Conservation (phyloP, 2,888 invertebrate species). For the Nesidiocoris tenuis region DNA sequence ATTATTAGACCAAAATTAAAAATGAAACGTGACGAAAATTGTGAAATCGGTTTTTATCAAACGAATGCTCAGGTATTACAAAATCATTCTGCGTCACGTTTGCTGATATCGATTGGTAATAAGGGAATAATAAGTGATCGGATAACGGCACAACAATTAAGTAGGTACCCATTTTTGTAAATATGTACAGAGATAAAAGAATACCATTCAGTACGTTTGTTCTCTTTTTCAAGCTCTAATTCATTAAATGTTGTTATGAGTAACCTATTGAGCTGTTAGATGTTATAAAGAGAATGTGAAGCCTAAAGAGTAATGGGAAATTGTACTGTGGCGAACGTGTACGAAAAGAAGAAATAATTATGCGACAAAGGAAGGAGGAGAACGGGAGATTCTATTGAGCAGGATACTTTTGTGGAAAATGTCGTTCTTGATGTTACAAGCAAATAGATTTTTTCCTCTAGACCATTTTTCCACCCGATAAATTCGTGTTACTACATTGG, state of each 20-base stretch:
- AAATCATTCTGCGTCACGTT: conserved; percentile 41
- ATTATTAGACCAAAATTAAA: too few relatives aligned
- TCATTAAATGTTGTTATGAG: conserved; percentile 30
- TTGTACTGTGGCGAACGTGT: conserved; percentile 12
- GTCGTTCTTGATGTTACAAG: conserved; percentile 20
- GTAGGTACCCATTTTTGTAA: conserved; percentile 45
- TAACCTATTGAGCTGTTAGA: conserved; percentile 35
- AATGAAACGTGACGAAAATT: conserved; percentile 32
- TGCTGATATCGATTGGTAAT: conserved; percentile 39
- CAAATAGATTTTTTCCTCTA: neutral
- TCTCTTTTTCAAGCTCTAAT: conserved; percentile 33
- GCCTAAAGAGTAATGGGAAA: conserved; percentile 16
- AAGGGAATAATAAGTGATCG: conserved; percentile 41
- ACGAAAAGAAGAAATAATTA: conserved; percentile 15
- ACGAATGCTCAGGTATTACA: conserved; percentile 47
- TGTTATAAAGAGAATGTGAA: conserved; percentile 17
- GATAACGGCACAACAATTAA: conserved; percentile 48
- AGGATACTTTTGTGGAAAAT: conserved; percentile 43
- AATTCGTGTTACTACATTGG: neutral
- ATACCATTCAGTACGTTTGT: conserved; percentile 41
- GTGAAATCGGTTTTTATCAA: conserved; percentile 46
- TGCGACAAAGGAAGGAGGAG: neutral
- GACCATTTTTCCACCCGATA: neutral
- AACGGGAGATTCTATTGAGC: conserved; percentile 11
- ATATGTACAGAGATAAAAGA: conserved; percentile 47